Conservation (phyloP, 2,888 invertebrate genomes). For the Gastracanthus pulcherrimus region DNA sequence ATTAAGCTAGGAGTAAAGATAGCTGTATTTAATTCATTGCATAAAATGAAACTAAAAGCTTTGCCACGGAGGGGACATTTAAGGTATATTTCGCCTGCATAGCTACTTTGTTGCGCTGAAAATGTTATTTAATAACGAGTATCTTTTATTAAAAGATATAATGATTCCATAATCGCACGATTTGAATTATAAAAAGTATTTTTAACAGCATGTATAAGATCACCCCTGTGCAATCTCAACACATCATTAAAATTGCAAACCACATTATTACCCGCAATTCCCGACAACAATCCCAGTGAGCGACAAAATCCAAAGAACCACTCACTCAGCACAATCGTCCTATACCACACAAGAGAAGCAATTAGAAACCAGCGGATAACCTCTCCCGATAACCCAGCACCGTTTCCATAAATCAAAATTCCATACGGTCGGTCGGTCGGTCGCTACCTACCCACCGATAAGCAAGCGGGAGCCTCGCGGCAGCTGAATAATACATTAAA, state of each 20-base stretch:
- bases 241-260: not conserved
- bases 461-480: slow-evolving; percentile 6
- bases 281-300: no score
- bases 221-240: not conserved
- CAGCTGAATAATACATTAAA: slow-evolving; percentile 38
- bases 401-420: slow-evolving; percentile 55
- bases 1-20: no score
- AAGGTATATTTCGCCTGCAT: no score
- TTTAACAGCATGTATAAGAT: no score
- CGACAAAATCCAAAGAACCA: not conserved
- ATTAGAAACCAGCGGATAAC: slow-evolving; percentile 19
- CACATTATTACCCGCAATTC: no score
- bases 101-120: not conserved
- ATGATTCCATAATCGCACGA: not conserved
- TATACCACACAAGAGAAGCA: not conserved
- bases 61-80: no score
- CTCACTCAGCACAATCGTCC: not conserved
- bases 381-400: not conserved
- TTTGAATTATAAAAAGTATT: no score
- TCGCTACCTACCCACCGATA: not conserved
- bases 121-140: not conserved
- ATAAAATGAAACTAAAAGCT: no score
- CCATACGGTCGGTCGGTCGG: not conserved
- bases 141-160: not conserved
- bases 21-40: no score